Conservation (phyloP, 1,140 invertebrate genomes). For the Drosophila miranda region DNA sequence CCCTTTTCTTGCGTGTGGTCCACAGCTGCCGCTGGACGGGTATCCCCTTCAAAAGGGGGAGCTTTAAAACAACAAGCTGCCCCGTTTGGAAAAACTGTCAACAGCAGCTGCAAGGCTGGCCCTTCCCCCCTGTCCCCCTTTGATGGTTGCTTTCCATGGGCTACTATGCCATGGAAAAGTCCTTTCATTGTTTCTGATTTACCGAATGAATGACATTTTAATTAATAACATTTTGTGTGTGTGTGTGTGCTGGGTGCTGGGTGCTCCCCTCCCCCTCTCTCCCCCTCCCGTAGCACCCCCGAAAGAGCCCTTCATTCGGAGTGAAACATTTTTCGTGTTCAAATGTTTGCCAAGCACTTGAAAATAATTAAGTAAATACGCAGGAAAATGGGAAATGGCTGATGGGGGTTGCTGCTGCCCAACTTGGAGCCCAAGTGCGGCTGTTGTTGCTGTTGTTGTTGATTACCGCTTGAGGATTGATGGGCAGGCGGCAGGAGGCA, state of each 20-base stretch:
- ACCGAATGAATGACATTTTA: slow-evolving; percentile 78
- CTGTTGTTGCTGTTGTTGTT: slow-evolving; percentile 14
- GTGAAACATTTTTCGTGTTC: slow-evolving; percentile 80
- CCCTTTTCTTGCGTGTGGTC: slow-evolving; percentile 56
- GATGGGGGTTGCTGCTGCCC: neutral
- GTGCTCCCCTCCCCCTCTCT: neutral
- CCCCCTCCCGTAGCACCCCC: neutral
- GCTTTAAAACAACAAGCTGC: slow-evolving; percentile 28
- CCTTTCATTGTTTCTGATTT: slow-evolving; percentile 52
- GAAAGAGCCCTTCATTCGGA: slow-evolving; percentile 21
- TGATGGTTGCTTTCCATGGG: neutral
- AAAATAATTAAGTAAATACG: slow-evolving; percentile 79
- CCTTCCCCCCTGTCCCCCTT: slow-evolving; percentile 13
- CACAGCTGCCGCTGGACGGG: slow-evolving; percentile 2
- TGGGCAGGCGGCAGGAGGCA: neutral
- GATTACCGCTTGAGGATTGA: slow-evolving; percentile 31
- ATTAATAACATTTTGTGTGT: slow-evolving; percentile 80
- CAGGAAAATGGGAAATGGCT: slow-evolving; percentile 31
- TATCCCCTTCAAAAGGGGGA: slow-evolving; percentile 2
- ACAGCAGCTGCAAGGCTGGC: slow-evolving; percentile 58
- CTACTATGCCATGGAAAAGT: slow-evolving; percentile 20
- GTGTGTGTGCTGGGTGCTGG: slow-evolving; percentile 42
- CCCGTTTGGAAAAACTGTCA: slow-evolving; percentile 59
- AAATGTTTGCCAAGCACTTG: slow-evolving; percentile 76
- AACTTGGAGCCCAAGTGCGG: slow-evolving; percentile 51